A percentile compares a stretch with the other conserved stretches of the same genome.
Evolutionary conservation across 2,113 vertebrate genomes (phyloP).

Genomic region (Phrynocephalus versicolor): DNA sequence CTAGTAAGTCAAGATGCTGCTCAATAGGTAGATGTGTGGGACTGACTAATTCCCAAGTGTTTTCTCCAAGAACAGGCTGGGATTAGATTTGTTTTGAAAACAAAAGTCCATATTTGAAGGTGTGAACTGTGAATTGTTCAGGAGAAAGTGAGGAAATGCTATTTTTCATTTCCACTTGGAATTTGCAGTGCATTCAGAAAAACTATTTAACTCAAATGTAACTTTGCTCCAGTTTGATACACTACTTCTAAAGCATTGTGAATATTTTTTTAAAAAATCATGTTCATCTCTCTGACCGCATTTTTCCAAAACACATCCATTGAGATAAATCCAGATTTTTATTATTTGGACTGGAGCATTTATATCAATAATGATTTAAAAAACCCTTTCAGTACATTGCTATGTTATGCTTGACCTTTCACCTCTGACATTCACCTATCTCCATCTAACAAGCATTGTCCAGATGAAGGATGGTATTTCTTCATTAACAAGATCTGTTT

Average conservation of each 20-base stretch:
- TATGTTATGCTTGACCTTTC: constrained; percentile 70
- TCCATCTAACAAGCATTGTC: constrained; percentile 73
- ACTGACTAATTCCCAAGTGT: not conserved
- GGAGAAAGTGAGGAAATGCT: not conserved
- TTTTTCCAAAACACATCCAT: constrained; percentile 20
- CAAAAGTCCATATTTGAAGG: not conserved
- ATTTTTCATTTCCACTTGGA: not conserved
- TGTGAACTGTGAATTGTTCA: not conserved
- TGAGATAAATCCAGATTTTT: constrained; percentile 36
- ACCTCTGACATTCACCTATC: constrained; percentile 76
- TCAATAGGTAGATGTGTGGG: not conserved
- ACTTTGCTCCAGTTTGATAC: not conserved
- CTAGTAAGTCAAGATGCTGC: not conserved
- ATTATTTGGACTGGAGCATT: constrained; percentile 31
- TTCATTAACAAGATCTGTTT: constrained; percentile 80
- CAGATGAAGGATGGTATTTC: constrained; percentile 73
- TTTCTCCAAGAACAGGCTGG: not conserved
- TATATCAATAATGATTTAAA: constrained; percentile 66
- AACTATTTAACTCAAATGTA: not conserved
- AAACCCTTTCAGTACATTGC: constrained; percentile 71
- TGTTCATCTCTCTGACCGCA: not conserved
- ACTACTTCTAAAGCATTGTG: too few species aligned
- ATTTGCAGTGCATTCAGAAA: not conserved
- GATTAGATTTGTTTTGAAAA: not conserved
- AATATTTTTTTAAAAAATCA: not conserved